phyloP scores from a whole-genome alignment of 2,113 vertebrate genomes.

The Myrmecobius fasciatus region DNA sequence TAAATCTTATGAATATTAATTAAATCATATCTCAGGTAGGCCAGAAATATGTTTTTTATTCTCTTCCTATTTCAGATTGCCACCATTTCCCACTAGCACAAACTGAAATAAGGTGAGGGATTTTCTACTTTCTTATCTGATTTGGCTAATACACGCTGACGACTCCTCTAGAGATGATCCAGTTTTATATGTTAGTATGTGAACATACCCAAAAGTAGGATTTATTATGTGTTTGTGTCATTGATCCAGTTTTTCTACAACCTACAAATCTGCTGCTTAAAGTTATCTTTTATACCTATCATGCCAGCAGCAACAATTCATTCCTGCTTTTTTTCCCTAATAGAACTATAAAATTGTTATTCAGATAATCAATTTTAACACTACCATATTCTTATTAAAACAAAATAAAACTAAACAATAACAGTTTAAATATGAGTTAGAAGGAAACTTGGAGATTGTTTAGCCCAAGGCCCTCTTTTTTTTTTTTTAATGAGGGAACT shows the following conservation, averaged over 20 bases:
- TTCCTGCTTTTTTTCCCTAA: not conserved
- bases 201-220: constrained; percentile 7
- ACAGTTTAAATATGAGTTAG: not conserved
- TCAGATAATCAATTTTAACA: not conserved
- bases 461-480: not conserved
- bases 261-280: not conserved
- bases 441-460: not conserved
- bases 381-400: not conserved
- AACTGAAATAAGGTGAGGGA: constrained; percentile 56
- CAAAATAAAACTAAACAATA: not conserved
- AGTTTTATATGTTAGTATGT: not conserved
- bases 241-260: not conserved
- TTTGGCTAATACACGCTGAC: not conserved
- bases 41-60: constrained; percentile 33
- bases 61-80: not conserved
- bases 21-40: not conserved
- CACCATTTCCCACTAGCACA: not conserved
- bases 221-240: not conserved
- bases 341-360: not conserved
- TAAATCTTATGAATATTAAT: not conserved
- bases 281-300: not conserved
- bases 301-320: not conserved
- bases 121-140: constrained; percentile 28
- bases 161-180: not conserved
- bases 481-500: not conserved